Conservation (phyloP, 2,888 invertebrate species). For the Muschampia plurimacula region DNA sequence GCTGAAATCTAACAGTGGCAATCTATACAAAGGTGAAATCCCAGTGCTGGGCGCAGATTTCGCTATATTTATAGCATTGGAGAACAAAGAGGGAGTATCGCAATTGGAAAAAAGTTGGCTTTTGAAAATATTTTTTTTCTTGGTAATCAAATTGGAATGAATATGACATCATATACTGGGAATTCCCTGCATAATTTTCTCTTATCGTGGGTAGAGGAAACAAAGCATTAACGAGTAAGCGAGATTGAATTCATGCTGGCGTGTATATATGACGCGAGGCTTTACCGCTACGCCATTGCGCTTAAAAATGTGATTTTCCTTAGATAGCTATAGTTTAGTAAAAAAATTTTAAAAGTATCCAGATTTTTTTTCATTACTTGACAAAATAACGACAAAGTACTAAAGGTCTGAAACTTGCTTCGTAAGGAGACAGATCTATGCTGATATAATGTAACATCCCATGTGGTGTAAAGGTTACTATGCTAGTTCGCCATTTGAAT, state of each 20-base stretch:
- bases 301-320: slow-evolving; percentile 2
- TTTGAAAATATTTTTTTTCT: slow-evolving; percentile 1
- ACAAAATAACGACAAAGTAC: too few relatives aligned
- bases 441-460: too few relatives aligned
- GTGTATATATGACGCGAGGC: neutral
- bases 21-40: slow-evolving; percentile 26
- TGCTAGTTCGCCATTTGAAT: too few relatives aligned
- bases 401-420: too few relatives aligned
- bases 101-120: neutral
- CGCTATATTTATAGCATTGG: neutral
- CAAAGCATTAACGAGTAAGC: slow-evolving; percentile 2
- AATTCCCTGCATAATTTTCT: slow-evolving; percentile 6
- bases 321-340: neutral
- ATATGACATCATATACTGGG: neutral
- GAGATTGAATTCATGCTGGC: slow-evolving; percentile 6
- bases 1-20: slow-evolving; percentile 10
- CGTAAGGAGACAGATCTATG: too few relatives aligned
- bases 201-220: slow-evolving; percentile 1
- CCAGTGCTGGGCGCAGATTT: slow-evolving; percentile 12
- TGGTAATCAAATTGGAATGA: slow-evolving; percentile 1
- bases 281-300: slow-evolving; percentile 3
- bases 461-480: too few relatives aligned
- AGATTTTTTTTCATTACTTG: too few relatives aligned
- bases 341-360: neutral
- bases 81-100: neutral